These are phyloP conservation scores for Crotalus tigris DNA, from an alignment of 2,113 vertebrate genomes.

Conservation along the genomic window DNA sequence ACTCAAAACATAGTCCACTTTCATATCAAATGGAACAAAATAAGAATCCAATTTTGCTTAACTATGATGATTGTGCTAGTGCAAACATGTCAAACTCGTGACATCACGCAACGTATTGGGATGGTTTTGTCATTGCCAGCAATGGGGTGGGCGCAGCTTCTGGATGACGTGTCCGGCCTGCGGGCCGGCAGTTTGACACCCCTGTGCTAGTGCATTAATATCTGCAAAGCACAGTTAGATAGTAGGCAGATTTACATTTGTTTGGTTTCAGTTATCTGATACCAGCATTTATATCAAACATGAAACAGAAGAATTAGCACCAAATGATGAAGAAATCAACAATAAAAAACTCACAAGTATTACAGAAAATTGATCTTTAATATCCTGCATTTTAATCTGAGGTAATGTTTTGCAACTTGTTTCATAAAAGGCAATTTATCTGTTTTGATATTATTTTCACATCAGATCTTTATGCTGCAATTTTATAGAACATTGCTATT, in stretches of 20 bases:
- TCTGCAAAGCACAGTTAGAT: neutral
- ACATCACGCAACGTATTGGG: too few species aligned
- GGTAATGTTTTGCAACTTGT: neutral
- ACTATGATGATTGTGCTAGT: neutral
- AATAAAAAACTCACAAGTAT: neutral
- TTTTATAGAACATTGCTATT: slow-evolving; percentile 10
- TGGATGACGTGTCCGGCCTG: too few species aligned
- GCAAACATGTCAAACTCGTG: neutral
- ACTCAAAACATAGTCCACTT: neutral
- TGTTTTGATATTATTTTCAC: neutral
- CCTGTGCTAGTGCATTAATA: neutral
- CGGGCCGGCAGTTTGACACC: too few species aligned
- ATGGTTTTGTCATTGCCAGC: too few species aligned
- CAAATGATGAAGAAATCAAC: neutral
- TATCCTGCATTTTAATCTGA: neutral
- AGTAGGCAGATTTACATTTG: neutral
- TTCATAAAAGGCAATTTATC: neutral
- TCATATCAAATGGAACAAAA: neutral
- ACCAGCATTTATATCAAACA: neutral
- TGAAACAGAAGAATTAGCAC: neutral
- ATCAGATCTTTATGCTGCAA: neutral
- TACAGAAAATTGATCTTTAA: neutral
- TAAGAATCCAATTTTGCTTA: neutral
- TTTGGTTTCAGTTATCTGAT: neutral
- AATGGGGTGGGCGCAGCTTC: too few species aligned